phyloP scores from a whole-genome alignment of 2,888 invertebrate genomes.

The Adineta ricciae region DNA sequence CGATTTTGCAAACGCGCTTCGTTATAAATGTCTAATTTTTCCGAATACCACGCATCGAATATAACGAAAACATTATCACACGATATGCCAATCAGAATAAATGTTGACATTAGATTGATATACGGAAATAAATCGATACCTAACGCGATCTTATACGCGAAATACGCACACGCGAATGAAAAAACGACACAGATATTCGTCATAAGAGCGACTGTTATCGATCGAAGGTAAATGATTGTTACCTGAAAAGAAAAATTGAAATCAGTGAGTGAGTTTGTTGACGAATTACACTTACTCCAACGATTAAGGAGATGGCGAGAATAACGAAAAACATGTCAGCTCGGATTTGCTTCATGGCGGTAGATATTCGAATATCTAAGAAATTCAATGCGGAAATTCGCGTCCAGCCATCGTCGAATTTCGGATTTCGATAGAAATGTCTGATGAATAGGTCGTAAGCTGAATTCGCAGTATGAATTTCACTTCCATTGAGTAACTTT shows the following conservation, averaged over 20 bases:
- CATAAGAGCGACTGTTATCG: conserved; percentile 33
- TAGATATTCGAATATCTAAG: conserved; percentile 14
- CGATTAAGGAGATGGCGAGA: conserved; percentile 34
- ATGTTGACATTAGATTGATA: conserved; percentile 83
- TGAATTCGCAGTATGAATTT: background rate
- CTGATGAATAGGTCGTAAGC: background rate
- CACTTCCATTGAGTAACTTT: background rate
- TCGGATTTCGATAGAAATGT: background rate
- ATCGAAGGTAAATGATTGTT: conserved; percentile 33
- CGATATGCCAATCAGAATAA: conserved; percentile 71
- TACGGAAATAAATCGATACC: conserved; percentile 83
- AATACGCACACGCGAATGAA: conserved; percentile 35
- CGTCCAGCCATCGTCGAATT: conserved; percentile 20
- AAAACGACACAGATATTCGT: conserved; percentile 33
- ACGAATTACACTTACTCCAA: background rate
- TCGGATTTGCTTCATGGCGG: conserved; percentile 30
- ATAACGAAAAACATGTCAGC: conserved; percentile 36
- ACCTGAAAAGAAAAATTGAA: background rate
- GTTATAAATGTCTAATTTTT: conserved; percentile 39
- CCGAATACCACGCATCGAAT: conserved; percentile 66
- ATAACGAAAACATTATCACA: conserved; percentile 90
- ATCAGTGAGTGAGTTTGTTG: too few species aligned
- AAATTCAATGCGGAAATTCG: conserved; percentile 21
- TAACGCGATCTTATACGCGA: conserved; percentile 58
- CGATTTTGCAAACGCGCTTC: background rate